Base-by-base conservation (phyloP, 23 tunicate species). In the Corella eumyota region DNA sequence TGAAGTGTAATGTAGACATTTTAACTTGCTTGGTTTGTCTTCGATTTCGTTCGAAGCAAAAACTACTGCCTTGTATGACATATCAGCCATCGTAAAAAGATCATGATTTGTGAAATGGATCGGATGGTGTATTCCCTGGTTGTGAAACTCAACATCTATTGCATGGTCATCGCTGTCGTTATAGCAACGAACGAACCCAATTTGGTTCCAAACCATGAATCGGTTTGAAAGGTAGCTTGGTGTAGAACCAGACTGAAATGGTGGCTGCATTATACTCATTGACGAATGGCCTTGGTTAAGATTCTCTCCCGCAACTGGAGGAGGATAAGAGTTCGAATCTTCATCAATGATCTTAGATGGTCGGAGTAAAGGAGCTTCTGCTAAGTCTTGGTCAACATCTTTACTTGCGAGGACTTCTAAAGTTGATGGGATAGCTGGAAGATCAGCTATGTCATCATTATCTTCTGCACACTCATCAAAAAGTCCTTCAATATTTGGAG, bases 211-310 rank as follows among this genome's bases (percentile, higher is more conserved):
- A 30, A 69, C 77, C 96, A 84, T 74, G 40, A 84, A 77, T 22
- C 90, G 53, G 64, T 87, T 82, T 2, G 99, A 69, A 17, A 83
- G 62, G 46, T 78, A 64, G 0, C 56, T 67, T 4, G 91, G 84
- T 6, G 90, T 90, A 5, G 98, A 69, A 21, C 78, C 61, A 0
- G 84, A 71, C 32, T 80, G 98, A 69, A 80, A 90, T 5, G 90
- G 67, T 4, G 80, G 84, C 45, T 93, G 99, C 99, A 84, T 77
- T n/a, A n/a, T n/a, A n/a, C n/a, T n/a, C n/a, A n/a, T n/a, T n/a
- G n/a, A n/a, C 7, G 50, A 44, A 23, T 30, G 60, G 35, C 32
- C 50, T 7, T 25, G 25, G 36, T 22, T 62, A 22, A 28, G 2
- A 15, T 23, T 30, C 6, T 21, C 25, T 19, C 36, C 35, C 15